Base-by-base conservation (phyloP, 2,113 vertebrate genomes). In the Upupa epops region DNA sequence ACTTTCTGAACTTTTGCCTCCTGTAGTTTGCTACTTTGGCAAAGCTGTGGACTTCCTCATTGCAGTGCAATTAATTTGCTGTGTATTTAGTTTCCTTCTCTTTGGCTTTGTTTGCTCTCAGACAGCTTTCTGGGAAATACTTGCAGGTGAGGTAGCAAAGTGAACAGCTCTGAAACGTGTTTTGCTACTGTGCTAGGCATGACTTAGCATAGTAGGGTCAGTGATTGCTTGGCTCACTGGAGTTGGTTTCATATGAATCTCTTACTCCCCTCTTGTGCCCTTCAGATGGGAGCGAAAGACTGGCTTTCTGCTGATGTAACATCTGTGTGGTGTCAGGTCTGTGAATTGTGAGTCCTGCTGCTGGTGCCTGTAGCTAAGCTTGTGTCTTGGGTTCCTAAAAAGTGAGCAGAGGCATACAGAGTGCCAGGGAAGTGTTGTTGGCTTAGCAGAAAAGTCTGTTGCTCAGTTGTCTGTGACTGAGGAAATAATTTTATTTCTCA, bases 91-190 rank as follows among this genome's bases (percentile, higher is more conserved):
- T 42, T 82, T 36, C 56, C 18, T 64, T 55, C 40, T 15, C 26
- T 32, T 34, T 22, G 42, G 26, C 29, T 42, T 42, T 70, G 56
- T 40, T 42, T 63, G 18, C 21, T 9, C 18, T 16, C 29, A 20
- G 40, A 42, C 40, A 42, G 17, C 61, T 59, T 59, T 45, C 31
- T 13, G 17, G 11, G 14, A 11, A 40, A n/a, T 1, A 10, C 31
- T 37, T 32, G 36, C 20, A 28, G 24, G 54, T 37, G 46, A 37
- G 19, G 28, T 36, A 52, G n/a, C 45, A 18, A 52, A 29, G 17
- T 0, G 2, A 4, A 9, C 0, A 1, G n/a, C 65, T 79, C 54
- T 26, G 45, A 68, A 61, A 34, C n/a, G 25, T 0, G 4, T 40
- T 36, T 36, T n/a, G 34, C n/a, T 22, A 5, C 55, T 7, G 4